Evolutionary conservation across 2,113 vertebrate species (phyloP), one percentile per base, ranked within the genome.

Genomic region (Rhinichthys klamathensis): DNA sequence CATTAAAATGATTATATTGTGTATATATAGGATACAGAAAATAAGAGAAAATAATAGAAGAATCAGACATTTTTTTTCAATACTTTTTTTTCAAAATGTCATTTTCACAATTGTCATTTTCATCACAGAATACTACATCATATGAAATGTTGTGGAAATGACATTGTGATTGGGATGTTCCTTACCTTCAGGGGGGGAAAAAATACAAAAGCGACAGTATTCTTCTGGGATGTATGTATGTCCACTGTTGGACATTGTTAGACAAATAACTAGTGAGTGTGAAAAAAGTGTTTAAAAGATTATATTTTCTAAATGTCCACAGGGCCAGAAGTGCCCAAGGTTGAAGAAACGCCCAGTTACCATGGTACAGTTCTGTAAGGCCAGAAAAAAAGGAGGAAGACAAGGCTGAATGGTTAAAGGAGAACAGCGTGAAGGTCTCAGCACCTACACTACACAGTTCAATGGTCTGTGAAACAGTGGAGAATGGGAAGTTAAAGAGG

Each of bases 371-470:
- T 6, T 54, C 6, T 56, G 0, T 25, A 21, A 32, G 25, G 32
- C 21, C 1, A 58, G 69, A 76, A 54, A 21, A 74, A 51, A 54
- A 23, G 10, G 27, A 25, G 54, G 23, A 60, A 60, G 54, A 54
- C 54, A 54, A 51, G 74, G 27, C 60, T 80, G 58, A 46, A 25
- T 21, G 2, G 67, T 41, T 82, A 58, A 82, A 72, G 30, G 65
- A 82, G 65, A 49, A 54, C 65, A 51, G 80, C 65, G 27, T 70
- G 65, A 82, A 72, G 80, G 49, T 82, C 80, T 56, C 61, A 49
- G 80, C 80, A 67, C 46, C 67, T 38, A 72, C 65, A 72, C 80
- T 54, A 25, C 49, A 82, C 80, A 82, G 80, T 72, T 82, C 80
- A 82, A 21, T 82, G 80, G 80, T 35, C 65, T 72, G 65, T 82